Percentiles rank a stretch among this genome's conserved stretches.
Conservation (phyloP, 2,888 invertebrate genomes). For the Drosophila hamatofila region DNA sequence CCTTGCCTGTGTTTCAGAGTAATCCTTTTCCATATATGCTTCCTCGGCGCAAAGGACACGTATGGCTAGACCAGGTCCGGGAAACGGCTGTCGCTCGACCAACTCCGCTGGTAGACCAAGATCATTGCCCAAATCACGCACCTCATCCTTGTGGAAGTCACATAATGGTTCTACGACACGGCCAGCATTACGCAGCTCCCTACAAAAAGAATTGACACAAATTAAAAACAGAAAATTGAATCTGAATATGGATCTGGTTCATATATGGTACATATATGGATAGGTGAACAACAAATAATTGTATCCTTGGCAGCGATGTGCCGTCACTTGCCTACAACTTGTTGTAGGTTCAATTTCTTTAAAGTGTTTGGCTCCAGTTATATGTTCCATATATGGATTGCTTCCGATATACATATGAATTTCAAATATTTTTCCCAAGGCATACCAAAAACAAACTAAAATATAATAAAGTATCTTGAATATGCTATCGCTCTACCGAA, state of each 20-base stretch:
- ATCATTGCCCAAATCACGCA: slow-evolving; percentile 94
- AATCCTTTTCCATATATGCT: slow-evolving; percentile 97
- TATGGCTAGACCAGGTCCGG: slow-evolving; percentile 99
- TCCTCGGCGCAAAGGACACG: slow-evolving; percentile 98
- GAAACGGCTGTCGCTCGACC: slow-evolving; percentile 98
- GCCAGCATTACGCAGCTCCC: slow-evolving; percentile 90
- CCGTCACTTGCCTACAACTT: slow-evolving; percentile 53
- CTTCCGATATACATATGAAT: slow-evolving; percentile 31
- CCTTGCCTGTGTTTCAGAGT: slow-evolving; percentile 94
- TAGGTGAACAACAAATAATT: slow-evolving; percentile 11
- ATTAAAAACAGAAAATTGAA: background rate
- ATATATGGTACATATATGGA: background rate
- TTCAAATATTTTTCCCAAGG: slow-evolving; percentile 40
- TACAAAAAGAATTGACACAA: slow-evolving; percentile 42
- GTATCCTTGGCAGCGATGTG: slow-evolving; percentile 19
- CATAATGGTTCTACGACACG: slow-evolving; percentile 98
- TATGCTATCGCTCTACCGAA: slow-evolving; percentile 86
- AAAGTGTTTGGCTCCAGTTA: slow-evolving; percentile 47
- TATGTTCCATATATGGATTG: slow-evolving; percentile 45
- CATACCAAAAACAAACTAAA: slow-evolving; percentile 40
- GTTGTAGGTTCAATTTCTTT: slow-evolving; percentile 44
- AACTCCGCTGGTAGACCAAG: slow-evolving; percentile 94
- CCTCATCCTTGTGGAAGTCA: slow-evolving; percentile 99
- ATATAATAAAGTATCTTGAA: slow-evolving; percentile 22
- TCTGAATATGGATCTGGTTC: background rate